phyloP scores from a whole-genome alignment of 2,113 vertebrate genomes.

The Monarcha castaneiventris region DNA sequence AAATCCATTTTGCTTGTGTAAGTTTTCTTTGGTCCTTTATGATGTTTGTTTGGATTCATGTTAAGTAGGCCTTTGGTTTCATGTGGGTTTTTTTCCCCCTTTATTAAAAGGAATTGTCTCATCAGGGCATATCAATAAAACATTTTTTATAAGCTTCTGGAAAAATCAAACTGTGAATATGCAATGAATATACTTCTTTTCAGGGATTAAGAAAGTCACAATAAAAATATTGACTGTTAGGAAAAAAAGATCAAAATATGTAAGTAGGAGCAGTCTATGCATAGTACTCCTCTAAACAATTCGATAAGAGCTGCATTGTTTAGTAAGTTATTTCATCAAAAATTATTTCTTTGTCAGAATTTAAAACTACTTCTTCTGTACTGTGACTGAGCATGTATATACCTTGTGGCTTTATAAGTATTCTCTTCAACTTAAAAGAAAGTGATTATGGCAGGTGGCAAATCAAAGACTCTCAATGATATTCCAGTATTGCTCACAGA shows the following conservation, averaged over 20 bases:
- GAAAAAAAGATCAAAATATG: neutral
- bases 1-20: neutral
- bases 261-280: neutral
- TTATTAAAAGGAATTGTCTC: neutral
- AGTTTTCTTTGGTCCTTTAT: neutral
- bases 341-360: neutral
- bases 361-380: neutral
- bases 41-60: neutral
- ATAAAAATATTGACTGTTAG: neutral
- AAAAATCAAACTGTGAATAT: neutral
- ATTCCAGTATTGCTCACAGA: neutral
- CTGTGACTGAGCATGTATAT: neutral
- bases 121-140: neutral
- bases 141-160: neutral
- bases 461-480: neutral
- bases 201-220: neutral
- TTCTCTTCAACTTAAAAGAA: neutral
- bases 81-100: too few relatives aligned
- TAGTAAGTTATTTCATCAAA: neutral
- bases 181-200: neutral
- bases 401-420: neutral
- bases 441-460: neutral
- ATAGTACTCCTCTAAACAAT: neutral
- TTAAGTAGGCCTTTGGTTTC: neutral
- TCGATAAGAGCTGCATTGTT: neutral